These are phyloP conservation scores for Scaptomyza caliginosa DNA, from an alignment of 2,888 invertebrate species.

Conservation along the genomic window DNA sequence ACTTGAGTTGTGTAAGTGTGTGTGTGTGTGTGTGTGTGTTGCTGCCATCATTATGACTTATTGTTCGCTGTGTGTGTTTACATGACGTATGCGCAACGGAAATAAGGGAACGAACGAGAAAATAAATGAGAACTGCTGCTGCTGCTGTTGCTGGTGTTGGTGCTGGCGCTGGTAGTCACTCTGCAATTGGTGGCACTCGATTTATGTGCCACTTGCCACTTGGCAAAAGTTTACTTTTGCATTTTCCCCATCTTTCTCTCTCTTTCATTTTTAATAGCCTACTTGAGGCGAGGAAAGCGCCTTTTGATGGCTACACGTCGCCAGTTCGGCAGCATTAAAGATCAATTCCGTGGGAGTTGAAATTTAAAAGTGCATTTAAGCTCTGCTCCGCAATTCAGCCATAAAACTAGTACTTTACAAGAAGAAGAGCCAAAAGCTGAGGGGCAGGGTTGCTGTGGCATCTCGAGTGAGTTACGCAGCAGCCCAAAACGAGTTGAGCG, in stretches of 20 bases:
- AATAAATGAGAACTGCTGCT: conserved; percentile 9
- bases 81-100: conserved; percentile 70
- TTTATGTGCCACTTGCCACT: conserved; percentile 63
- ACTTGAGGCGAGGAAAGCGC: conserved; percentile 50
- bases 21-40: conserved; percentile 10
- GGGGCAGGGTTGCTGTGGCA: conserved; percentile 14
- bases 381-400: conserved; percentile 36
- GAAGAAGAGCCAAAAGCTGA: not conserved
- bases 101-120: conserved; percentile 27
- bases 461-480: conserved; percentile 12
- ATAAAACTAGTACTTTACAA: conserved; percentile 53
- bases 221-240: conserved; percentile 14
- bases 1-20: not conserved
- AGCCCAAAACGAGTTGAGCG: conserved; percentile 51
- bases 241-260: conserved; percentile 22
- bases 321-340: conserved; percentile 59
- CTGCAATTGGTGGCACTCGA: conserved; percentile 44
- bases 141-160: not conserved
- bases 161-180: conserved; percentile 11
- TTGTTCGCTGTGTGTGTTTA: conserved; percentile 65
- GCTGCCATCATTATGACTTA: conserved; percentile 69
- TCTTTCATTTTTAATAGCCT: conserved; percentile 53
- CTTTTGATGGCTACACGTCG: conserved; percentile 66
- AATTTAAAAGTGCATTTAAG: conserved; percentile 72
- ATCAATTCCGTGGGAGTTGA: conserved; percentile 61